Conservation (phyloP, 2,888 invertebrate genomes). For the Galerucella pusilla region DNA sequence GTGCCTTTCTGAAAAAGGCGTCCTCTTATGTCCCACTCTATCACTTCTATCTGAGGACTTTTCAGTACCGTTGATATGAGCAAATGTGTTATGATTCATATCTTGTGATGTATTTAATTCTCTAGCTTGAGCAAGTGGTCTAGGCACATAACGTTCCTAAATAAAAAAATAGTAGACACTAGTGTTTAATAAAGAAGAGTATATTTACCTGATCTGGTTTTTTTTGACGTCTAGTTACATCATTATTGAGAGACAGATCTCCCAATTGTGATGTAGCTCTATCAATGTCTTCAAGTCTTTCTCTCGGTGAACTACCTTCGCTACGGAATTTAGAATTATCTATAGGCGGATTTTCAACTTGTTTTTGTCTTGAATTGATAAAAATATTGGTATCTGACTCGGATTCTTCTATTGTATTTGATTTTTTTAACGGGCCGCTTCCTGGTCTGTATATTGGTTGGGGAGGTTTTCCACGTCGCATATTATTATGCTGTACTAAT, state of each 20-base stretch:
- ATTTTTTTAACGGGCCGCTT: slow-evolving; percentile 79
- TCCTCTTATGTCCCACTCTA: slow-evolving; percentile 44
- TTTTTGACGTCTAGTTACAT: slow-evolving; percentile 49
- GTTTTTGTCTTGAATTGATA: slow-evolving; percentile 51
- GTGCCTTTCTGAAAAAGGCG: slow-evolving; percentile 48
- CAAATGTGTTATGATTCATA: slow-evolving; percentile 37
- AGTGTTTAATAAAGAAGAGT: neutral
- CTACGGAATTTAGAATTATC: slow-evolving; percentile 51
- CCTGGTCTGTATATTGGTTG: slow-evolving; percentile 81
- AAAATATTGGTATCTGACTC: slow-evolving; percentile 62
- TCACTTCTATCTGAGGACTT: slow-evolving; percentile 45
- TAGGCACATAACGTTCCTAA: slow-evolving; percentile 66
- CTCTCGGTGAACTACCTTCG: slow-evolving; percentile 55
- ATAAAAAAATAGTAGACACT: neutral
- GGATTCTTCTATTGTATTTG: slow-evolving; percentile 71
- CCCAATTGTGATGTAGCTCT: slow-evolving; percentile 48
- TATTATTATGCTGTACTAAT: slow-evolving; percentile 53
- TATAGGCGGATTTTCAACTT: slow-evolving; percentile 46
- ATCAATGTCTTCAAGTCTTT: slow-evolving; percentile 55
- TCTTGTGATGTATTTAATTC: slow-evolving; percentile 45
- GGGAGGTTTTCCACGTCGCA: slow-evolving; percentile 74
- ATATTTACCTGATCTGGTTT: slow-evolving; percentile 67
- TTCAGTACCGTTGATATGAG: slow-evolving; percentile 51
- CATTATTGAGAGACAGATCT: slow-evolving; percentile 46
- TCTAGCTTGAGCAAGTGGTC: slow-evolving; percentile 51